Conservation (phyloP, 2,113 vertebrate species). For the Cichladusa arquata region DNA sequence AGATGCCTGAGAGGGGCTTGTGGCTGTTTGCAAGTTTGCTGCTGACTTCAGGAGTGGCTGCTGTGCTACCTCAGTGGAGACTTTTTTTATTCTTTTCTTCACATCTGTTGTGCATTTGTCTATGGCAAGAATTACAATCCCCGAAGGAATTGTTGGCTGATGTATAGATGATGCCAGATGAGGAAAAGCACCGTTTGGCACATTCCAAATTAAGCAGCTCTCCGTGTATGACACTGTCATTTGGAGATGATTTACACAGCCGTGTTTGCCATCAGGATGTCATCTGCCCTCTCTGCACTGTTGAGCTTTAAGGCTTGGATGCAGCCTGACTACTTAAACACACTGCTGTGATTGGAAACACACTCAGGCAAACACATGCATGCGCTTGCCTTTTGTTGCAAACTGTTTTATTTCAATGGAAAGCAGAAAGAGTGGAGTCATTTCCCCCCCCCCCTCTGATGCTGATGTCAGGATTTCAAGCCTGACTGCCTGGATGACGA, state of each 20-base stretch:
- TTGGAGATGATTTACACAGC: slow-evolving; percentile 59
- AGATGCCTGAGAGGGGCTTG: background rate
- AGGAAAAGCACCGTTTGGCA: slow-evolving; percentile 56
- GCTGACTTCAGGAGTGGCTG: background rate
- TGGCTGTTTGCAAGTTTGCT: background rate
- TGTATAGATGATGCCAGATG: slow-evolving; percentile 55
- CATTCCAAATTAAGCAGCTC: slow-evolving; percentile 50
- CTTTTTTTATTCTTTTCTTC: background rate
- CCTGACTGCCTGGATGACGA: background rate
- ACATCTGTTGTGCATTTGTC: slow-evolving; percentile 64
- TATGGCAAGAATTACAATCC: slow-evolving; percentile 59
- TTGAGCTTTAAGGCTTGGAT: slow-evolving; percentile 35
- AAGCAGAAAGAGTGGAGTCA: slow-evolving; percentile 38
- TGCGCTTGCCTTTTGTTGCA: slow-evolving; percentile 25
- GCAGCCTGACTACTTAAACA: slow-evolving; percentile 60
- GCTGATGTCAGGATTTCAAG: slow-evolving; percentile 40
- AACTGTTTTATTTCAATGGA: slow-evolving; percentile 14
- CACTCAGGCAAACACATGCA: slow-evolving; percentile 16
- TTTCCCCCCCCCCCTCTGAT: background rate
- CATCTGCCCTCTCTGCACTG: slow-evolving; percentile 45
- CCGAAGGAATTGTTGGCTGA: background rate
- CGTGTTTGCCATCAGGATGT: slow-evolving; percentile 30
- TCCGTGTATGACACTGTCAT: slow-evolving; percentile 37
- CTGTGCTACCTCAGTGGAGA: background rate
- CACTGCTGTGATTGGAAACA: slow-evolving; percentile 42